Base-by-base conservation (phyloP, 1,140 invertebrate genomes). In the Trichonephila inaurata region DNA sequence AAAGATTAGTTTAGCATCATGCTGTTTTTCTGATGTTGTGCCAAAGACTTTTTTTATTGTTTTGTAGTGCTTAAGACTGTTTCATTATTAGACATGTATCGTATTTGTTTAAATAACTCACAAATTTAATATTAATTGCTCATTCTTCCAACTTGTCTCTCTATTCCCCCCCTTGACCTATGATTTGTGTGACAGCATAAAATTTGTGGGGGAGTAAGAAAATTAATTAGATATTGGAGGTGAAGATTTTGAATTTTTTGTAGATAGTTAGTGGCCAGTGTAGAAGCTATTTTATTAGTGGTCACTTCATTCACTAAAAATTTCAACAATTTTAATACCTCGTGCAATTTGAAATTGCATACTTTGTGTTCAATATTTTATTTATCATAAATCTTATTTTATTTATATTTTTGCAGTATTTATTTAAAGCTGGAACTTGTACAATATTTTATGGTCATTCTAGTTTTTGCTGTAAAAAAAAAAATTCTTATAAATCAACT, bases 1-100 rank as follows among this genome's bases (percentile, higher is more conserved):
- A 24, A 77, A 24, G 33, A 40, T 77, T 77, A 77, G 72, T 24
- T 77, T 77, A 77, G 72, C 72, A 77, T 33, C 82, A 58, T 83
- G 19, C 19, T 83, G n/a, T 60, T 58, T 83, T 88, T 64, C 86
- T 64, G 18, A 88, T 64, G 62, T 88, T 88, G 86, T 88, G 86
- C 86, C 86, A 88, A 88, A 88, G 86, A 88, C 86, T 88, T 8
- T 88, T 51, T 61, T 82, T 33, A 83, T 83, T 28, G 18, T 88
- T 88, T 64, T 64, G 86, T 88, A 88, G 86, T 40, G n/a, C 24
- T 51, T 88, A 88, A 64, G 62, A 64, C 86, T 58, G 40, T 83
- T 24, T 88, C 33, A 88, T 33, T 64, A 88, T 88, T 24, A 33
- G 24, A 19, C 21, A 24, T 88, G 86, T 40, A 19, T 64, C 64